Base-by-base conservation (phyloP, 2,113 vertebrate genomes). In the Dipodomys stephensi region DNA sequence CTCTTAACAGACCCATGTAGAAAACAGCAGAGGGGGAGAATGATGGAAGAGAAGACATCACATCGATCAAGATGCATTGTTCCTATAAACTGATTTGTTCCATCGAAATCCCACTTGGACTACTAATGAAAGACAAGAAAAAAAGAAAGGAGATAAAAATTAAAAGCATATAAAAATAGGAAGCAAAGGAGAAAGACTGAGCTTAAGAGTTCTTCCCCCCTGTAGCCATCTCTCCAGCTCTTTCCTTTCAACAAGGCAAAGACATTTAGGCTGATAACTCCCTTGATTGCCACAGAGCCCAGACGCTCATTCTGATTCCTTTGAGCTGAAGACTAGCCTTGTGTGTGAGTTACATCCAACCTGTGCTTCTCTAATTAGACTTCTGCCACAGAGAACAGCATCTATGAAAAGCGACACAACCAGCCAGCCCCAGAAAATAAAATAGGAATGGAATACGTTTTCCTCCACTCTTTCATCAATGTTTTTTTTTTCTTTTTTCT, bases 1-100 rank as follows among this genome's bases (percentile, higher is more conserved):
- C 53, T 32, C 39, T 81, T 60, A 64, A 28, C 28, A 49, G 57
- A 44, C 28, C 53, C 46, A 15, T 0, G 1, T 0, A 16, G 46
- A 71, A 27, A 87, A 46, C 65, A 28, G 23, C 53, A 16, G 53
- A 57, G 12, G 15, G 53, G 53, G 15, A 57, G 53, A 57, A 57
- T 18, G 53, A 57, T 57, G 15, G 53, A 13, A 57, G 13, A 57
- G 53, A 13, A 16, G 53, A 13, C 15, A 57, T 57, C 53, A 19
- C 53, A 57, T 16, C 4, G 2, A 57, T 57, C 53, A 57, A 57
- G 53, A 57, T 13, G 53, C 53, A 57, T 57, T 57, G 53, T 13
- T 57, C 15, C 15, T 57, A 57, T 57, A 57, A 13, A 57, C 53
- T 4, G 53, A 57, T 16, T 57, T 57, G 53, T 57, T 57, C 2